Evolutionary conservation across 2,113 vertebrate genomes (phyloP).

Genomic region (Pteruthius melanotis): DNA sequence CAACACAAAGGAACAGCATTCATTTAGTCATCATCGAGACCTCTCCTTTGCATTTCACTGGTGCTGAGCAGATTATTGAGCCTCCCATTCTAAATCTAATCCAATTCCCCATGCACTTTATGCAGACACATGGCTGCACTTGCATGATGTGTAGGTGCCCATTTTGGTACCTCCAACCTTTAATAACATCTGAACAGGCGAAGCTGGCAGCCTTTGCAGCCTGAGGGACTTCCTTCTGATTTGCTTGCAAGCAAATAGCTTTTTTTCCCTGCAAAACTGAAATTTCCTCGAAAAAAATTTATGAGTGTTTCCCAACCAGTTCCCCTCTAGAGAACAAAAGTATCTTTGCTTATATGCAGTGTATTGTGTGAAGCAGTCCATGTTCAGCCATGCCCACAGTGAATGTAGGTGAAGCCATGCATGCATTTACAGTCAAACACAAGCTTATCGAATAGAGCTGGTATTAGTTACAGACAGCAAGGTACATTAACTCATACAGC

Average conservation of each 20-base stretch:
- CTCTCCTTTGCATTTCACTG: neutral
- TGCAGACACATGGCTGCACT: neutral
- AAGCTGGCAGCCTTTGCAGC: neutral
- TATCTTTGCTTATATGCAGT: neutral
- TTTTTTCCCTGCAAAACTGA: neutral
- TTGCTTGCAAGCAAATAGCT: neutral
- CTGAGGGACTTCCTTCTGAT: neutral
- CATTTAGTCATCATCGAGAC: neutral
- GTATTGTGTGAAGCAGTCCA: neutral
- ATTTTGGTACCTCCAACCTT: neutral
- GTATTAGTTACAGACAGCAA: neutral
- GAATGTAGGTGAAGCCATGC: neutral
- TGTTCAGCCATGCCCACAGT: neutral
- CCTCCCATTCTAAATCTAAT: neutral
- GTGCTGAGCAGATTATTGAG: neutral
- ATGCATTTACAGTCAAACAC: neutral
- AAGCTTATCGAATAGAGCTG: fast-evolving
- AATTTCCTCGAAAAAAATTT: neutral
- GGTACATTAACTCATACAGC: neutral
- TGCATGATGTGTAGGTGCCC: fast-evolving
- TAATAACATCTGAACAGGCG: neutral
- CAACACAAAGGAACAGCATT: neutral
- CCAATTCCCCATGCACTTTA: neutral
- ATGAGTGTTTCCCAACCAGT: neutral
- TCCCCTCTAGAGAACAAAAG: neutral